Evolutionary conservation across 2,888 invertebrate species (phyloP), one percentile per base, ranked within the genome.

Genomic region (Allophyes oxyacanthae): DNA sequence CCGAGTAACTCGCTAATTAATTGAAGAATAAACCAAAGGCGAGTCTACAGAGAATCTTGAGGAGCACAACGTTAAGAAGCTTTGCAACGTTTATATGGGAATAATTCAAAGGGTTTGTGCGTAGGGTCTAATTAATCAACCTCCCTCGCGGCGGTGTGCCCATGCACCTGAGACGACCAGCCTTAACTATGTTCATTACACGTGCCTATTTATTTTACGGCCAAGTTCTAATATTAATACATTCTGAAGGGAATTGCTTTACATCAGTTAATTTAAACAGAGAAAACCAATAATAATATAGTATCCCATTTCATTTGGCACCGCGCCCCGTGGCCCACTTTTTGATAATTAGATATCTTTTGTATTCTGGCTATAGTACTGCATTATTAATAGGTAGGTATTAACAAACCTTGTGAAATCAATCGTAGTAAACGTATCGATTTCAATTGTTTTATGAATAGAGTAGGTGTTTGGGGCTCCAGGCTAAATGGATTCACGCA

Each of bases 71-170:
- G 82, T 82, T 88, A 87, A 88, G 85, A 70, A 84, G 85, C 84
- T 88, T 86, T 81, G 79, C 81, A 75, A 75, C 79, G 78, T 80
- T 82, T 78, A 81, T 75, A 79, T 78, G 72, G 69, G 81, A 89
- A 88, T 89, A 84, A 88, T 89, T 88, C 82, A 89, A 85, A 84
- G 83, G 84, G 83, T 80, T 84, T 81, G 81, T 70, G 76, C 75
- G 83, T 72, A 72, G 79, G 77, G 83, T 78, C 84, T 87, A 86
- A 89, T 89, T 89, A 88, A 90, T 90, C 85, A 89, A 85, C 78
- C 82, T 82, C 56, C 83, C 82, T 68, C 69, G 78, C 80, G 81
- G 73, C 76, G 65, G 76, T 73, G 68, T 33, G 52, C 36, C 43
- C 34, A 48, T 63, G 82, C 88, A 89, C 88, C 88, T 89, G 89